phyloP scores from a whole-genome alignment of 2,888 invertebrate genomes.

The Idaea straminata region DNA sequence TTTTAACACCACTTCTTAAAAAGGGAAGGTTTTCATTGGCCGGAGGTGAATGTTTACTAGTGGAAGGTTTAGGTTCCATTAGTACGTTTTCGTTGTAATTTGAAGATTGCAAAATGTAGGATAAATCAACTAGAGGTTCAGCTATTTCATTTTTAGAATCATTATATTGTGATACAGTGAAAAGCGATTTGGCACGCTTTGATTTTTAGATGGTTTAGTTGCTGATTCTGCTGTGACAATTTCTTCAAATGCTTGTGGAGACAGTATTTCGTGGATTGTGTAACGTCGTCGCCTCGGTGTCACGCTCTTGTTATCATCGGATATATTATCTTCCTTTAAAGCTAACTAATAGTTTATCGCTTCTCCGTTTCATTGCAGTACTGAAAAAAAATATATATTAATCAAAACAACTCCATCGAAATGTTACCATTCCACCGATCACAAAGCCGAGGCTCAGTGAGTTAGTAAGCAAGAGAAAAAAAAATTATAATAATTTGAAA shows the following conservation, averaged over 20 bases:
- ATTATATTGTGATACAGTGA: conserved; percentile 7
- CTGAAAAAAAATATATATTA: conserved; percentile 3
- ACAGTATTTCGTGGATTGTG: conserved; percentile 8
- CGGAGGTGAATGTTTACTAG: conserved; percentile 11
- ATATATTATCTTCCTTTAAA: conserved; percentile 13
- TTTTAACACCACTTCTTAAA: conserved; percentile 10
- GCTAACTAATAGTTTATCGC: conserved; percentile 14
- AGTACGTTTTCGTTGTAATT: conserved; percentile 10
- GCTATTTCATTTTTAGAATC: conserved; percentile 7
- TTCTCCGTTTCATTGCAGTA: conserved; percentile 11
- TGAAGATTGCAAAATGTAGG: conserved; percentile 9
- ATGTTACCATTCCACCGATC: too few species aligned
- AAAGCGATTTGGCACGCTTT: conserved; percentile 13
- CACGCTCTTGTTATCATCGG: conserved; percentile 3
- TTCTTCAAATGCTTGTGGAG: conserved; percentile 10
- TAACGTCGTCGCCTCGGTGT: conserved; percentile 11
- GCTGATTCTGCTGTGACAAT: conserved; percentile 9
- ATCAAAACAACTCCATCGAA: too few species aligned
- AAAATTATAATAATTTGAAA: conserved; percentile 2
- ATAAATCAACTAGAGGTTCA: conserved; percentile 8
- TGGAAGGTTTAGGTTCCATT: too few species aligned
- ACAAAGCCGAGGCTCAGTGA: conserved; percentile 6
- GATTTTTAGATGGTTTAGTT: conserved; percentile 6
- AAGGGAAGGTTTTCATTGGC: conserved; percentile 9
- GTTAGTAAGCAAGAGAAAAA: conserved; percentile 6